Conservation (phyloP, 2,888 invertebrate genomes). For the Leptopilina myrica region DNA sequence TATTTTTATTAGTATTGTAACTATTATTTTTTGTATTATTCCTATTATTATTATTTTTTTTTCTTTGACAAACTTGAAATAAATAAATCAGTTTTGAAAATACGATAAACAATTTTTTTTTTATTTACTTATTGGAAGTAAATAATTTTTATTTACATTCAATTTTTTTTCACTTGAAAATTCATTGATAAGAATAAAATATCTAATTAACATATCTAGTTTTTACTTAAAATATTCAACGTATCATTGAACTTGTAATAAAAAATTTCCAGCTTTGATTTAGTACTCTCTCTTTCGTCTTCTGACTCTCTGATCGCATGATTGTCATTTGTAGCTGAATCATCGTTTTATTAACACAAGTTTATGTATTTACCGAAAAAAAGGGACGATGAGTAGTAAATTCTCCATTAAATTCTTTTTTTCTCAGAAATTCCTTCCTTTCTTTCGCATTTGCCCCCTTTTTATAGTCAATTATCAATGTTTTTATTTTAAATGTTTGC, state of each 20-base stretch:
- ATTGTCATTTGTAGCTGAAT: constrained; percentile 11
- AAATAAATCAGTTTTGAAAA: too few species aligned
- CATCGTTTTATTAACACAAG: constrained; percentile 7
- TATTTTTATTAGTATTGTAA: too few species aligned
- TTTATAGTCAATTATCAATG: too few species aligned
- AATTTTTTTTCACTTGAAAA: too few species aligned
- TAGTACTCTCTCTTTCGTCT: background rate
- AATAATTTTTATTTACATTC: background rate
- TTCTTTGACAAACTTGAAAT: too few species aligned
- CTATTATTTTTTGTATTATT: too few species aligned
- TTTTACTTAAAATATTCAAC: background rate
- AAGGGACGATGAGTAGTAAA: background rate
- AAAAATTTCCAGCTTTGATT: constrained; percentile 11
- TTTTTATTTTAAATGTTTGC: too few species aligned
- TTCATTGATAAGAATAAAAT: background rate
- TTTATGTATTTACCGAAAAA: background rate
- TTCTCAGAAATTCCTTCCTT: too few species aligned
- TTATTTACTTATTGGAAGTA: background rate
- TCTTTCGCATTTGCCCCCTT: background rate
- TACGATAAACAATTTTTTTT: background rate
- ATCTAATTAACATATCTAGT: background rate
- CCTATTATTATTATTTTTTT: too few species aligned
- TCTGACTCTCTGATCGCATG: background rate
- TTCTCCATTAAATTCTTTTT: background rate
- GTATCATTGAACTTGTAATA: constrained; percentile 22